Percentiles rank a stretch among this genome's conserved stretches.
These are phyloP conservation scores for Neotoma lepida DNA, from an alignment of 2,113 vertebrate species.

Conservation along the genomic window DNA sequence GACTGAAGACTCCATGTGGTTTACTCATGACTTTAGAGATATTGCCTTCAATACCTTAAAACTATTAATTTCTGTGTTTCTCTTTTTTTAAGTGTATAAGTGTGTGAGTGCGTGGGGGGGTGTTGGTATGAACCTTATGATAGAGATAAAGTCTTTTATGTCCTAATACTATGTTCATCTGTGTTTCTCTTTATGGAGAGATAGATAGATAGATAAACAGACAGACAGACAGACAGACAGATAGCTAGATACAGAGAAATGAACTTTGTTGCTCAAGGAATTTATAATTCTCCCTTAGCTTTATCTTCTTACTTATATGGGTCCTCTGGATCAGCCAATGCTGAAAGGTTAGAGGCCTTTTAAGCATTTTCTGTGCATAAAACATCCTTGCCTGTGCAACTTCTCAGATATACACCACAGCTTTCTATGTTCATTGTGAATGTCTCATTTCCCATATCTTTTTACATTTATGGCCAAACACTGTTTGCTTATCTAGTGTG, in stretches of 20 bases:
- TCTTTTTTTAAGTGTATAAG: not conserved
- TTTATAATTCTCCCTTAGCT: not conserved
- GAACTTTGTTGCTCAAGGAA: accelerated
- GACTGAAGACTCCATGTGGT: not conserved
- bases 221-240: not conserved
- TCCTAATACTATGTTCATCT: not conserved
- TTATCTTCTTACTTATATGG: not conserved
- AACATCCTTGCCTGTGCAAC: not conserved
- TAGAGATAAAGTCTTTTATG: not conserved
- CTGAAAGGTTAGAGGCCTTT: not conserved
- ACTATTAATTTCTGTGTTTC: not conserved
- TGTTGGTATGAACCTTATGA: not conserved
- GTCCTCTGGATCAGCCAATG: too few species aligned
- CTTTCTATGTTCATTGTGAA: not conserved
- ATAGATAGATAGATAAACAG: too few species aligned
- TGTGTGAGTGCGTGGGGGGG: too few species aligned
- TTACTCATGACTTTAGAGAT: not conserved
- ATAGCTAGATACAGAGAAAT: not conserved
- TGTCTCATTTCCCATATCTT: not conserved
- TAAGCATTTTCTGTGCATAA: not conserved
- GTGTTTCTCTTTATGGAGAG: not conserved
- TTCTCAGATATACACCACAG: not conserved
- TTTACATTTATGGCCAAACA: not conserved
- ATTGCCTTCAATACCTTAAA: not conserved
- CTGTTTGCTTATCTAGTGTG: not conserved